Conservation (phyloP, 1,140 invertebrate species). For the Penaeus vannamei region DNA sequence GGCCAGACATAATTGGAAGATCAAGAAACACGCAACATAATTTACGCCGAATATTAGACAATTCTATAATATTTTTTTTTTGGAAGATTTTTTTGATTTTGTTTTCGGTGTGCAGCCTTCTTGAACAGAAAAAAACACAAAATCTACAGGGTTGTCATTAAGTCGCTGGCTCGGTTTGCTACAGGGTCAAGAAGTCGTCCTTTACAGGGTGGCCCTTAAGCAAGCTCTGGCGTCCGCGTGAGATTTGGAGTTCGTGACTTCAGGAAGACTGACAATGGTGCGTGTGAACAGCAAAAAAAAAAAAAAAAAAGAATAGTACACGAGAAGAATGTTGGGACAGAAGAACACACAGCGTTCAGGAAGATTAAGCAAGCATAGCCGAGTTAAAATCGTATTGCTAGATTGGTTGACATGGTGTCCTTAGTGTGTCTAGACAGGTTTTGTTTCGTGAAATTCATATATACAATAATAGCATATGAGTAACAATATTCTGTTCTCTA, state of each 20-base stretch:
- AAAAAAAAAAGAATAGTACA: constrained; percentile 4
- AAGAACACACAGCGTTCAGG: constrained; percentile 58
- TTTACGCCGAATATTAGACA: too few relatives aligned
- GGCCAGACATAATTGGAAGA: too few relatives aligned
- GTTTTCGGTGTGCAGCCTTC: too few relatives aligned
- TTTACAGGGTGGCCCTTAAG: not conserved
- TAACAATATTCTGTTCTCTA: constrained; percentile 49
- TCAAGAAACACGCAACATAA: too few relatives aligned
- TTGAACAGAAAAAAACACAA: too few relatives aligned
- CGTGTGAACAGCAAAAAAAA: constrained; percentile 48
- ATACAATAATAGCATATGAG: constrained; percentile 53
- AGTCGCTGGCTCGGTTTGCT: too few relatives aligned
- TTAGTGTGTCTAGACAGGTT: constrained; percentile 40
- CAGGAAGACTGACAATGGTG: constrained; percentile 45
- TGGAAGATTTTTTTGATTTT: too few relatives aligned
- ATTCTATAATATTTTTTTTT: too few relatives aligned
- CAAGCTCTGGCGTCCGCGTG: not conserved
- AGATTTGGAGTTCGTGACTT: constrained; percentile 6
- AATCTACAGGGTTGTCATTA: too few relatives aligned
- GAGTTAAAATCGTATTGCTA: constrained; percentile 19
- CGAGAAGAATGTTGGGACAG: constrained; percentile 34
- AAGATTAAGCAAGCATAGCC: constrained; percentile 59
- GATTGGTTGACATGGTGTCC: constrained; percentile 20
- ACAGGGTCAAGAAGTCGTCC: not conserved
- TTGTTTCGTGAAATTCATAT: constrained; percentile 55